Base-by-base conservation (phyloP, 2,888 invertebrate genomes). In the Zaprionus lineosus region DNA sequence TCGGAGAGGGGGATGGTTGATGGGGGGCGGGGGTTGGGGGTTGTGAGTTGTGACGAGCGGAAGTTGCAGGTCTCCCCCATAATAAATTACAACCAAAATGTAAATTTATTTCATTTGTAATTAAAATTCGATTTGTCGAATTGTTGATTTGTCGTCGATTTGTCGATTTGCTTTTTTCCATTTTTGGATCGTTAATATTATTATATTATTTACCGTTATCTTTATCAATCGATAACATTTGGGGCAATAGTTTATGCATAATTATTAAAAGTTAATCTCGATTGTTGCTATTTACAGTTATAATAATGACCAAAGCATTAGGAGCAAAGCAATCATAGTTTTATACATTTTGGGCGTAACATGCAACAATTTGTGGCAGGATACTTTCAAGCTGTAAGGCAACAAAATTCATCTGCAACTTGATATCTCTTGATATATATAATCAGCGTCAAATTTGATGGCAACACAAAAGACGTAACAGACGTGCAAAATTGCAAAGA, bases 101-200 rank as follows among this genome's bases (percentile, higher is more conserved):
- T 19, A 48, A 60, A 69, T 62, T 77, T 53, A 62, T 84, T 69
- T 67, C 48, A 21, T 44, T 48, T 37, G 52, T 19, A 77, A 78
- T 74, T 66, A 63, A 64, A 84, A 83, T 83, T 62, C 33, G 56
- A 82, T 78, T 66, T 53, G 55, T 39, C 56, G 43, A n/a, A n/a
- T n/a, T n/a, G n/a, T n/a, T n/a, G n/a, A n/a, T n/a, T n/a, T n/a
- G n/a, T n/a, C n/a, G n/a, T n/a, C n/a, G n/a, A n/a, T n/a, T n/a
- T n/a, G n/a, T n/a, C n/a, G n/a, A n/a, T n/a, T n/a, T n/a, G n/a
- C n/a, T n/a, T n/a, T n/a, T n/a, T n/a, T 24, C 6, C 24, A 24
- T 12, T 39, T 19, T 21, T 24, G 8, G n/a, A n/a, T 21, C 24
- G 24, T 8, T 24, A 24, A 24, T 24, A 24, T 24, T 24, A 2